Percentiles rank a stretch among this genome's conserved stretches.
Evolutionary conservation across 2,113 vertebrate species (phyloP).

Genomic region (Actenoides hombroni): DNA sequence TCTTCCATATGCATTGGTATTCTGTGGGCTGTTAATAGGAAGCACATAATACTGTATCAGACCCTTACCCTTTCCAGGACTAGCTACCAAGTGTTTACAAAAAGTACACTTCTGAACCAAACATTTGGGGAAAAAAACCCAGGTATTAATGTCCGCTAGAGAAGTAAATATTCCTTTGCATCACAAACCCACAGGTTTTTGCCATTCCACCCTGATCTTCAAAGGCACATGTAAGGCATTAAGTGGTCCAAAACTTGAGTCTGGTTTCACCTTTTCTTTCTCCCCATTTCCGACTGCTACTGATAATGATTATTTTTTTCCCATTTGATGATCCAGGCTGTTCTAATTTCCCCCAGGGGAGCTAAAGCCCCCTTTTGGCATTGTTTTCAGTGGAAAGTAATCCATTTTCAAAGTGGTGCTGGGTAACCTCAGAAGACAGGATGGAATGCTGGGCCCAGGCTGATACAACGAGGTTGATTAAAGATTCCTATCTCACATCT

Average conservation of each 20-base stretch:
- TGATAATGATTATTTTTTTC: conserved; percentile 15
- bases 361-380: conserved; percentile 40
- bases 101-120: not conserved
- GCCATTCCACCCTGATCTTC: not conserved
- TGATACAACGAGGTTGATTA: conserved; percentile 34
- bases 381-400: conserved; percentile 64
- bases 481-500: conserved; percentile 68
- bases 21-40: not conserved
- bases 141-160: not conserved
- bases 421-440: conserved; percentile 53
- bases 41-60: not conserved
- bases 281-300: not conserved
- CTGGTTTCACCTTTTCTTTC: not conserved
- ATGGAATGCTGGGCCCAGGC: conserved; percentile 18
- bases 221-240: not conserved
- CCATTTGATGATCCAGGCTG: conserved; percentile 42
- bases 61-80: not conserved
- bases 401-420: conserved; percentile 67
- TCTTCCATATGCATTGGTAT: not conserved
- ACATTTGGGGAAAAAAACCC: not conserved
- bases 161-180: not conserved
- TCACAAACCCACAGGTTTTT: not conserved
- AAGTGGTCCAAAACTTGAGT: not conserved
- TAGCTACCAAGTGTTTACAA: not conserved
- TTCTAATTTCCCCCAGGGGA: conserved; percentile 46